These are phyloP conservation scores for Pterois miles DNA, from an alignment of 2,797 vertebrate genomes.

Conservation along the genomic window DNA sequence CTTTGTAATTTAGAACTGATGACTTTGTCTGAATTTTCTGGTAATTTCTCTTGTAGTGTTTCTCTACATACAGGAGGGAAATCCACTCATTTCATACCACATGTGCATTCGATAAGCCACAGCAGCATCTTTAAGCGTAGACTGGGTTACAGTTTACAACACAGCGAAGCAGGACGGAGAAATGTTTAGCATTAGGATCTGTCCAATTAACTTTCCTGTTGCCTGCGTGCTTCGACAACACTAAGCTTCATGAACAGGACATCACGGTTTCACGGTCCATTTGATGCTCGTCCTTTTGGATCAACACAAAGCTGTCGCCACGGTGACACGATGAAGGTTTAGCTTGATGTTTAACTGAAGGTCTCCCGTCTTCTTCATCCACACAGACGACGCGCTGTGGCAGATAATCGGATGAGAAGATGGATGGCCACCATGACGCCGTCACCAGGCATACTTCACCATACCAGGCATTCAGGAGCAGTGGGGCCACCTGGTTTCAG, in stretches of 20 bases:
- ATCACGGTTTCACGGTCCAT: constrained; percentile 23
- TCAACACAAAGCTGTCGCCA: constrained; percentile 22
- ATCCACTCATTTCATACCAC: not conserved
- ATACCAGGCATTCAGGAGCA: not conserved
- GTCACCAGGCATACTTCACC: not conserved
- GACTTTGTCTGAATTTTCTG: not conserved
- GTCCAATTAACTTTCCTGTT: not conserved
- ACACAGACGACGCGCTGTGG: not conserved
- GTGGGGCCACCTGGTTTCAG: not conserved
- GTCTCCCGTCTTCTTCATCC: not conserved
- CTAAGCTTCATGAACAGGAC: not conserved
- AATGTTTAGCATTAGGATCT: not conserved
- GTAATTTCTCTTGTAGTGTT: not conserved
- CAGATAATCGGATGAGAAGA: constrained; percentile 13
- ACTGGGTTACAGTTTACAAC: not conserved
- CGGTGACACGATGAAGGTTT: not conserved
- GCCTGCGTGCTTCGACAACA: not conserved
- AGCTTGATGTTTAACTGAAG: constrained; percentile 48
- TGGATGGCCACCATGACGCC: not conserved
- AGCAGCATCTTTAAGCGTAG: not conserved
- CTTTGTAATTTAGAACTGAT: not conserved
- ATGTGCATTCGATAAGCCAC: not conserved
- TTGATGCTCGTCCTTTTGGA: constrained; percentile 34
- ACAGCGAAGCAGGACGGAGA: fast-evolving
- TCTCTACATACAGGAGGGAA: not conserved